Evolutionary conservation across 2,113 vertebrate genomes (phyloP).

Genomic region (Plecotus auritus): DNA sequence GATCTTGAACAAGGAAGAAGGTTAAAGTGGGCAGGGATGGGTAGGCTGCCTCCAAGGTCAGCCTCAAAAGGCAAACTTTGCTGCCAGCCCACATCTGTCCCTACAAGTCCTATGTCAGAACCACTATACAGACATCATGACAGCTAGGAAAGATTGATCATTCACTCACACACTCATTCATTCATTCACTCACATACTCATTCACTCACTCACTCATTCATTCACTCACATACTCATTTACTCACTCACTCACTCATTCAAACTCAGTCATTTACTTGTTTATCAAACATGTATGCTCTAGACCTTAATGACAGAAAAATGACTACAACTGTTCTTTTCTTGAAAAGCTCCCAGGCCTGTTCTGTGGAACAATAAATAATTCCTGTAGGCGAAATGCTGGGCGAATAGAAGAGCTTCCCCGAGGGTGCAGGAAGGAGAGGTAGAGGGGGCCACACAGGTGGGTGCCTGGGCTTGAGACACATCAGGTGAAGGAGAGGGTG

Average conservation of each 20-base stretch:
- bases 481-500: neutral
- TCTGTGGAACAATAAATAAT: neutral
- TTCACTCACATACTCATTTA: neutral
- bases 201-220: neutral
- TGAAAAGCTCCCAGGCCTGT: neutral
- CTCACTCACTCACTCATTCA: no score
- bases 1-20: neutral
- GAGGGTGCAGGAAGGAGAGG: neutral
- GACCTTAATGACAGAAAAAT: neutral
- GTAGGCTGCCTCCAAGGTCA: neutral
- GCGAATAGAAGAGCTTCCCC: neutral
- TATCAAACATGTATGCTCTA: neutral
- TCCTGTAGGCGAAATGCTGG: neutral
- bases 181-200: neutral
- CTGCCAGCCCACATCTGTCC: neutral
- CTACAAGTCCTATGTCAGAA: neutral
- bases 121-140: neutral
- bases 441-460: neutral
- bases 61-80: neutral
- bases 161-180: neutral
- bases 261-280: neutral
- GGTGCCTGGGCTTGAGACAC: neutral
- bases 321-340: neutral
- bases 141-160: neutral
- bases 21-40: neutral